Conservation (phyloP, 2,797 vertebrate genomes). For the Halcyon badia region DNA sequence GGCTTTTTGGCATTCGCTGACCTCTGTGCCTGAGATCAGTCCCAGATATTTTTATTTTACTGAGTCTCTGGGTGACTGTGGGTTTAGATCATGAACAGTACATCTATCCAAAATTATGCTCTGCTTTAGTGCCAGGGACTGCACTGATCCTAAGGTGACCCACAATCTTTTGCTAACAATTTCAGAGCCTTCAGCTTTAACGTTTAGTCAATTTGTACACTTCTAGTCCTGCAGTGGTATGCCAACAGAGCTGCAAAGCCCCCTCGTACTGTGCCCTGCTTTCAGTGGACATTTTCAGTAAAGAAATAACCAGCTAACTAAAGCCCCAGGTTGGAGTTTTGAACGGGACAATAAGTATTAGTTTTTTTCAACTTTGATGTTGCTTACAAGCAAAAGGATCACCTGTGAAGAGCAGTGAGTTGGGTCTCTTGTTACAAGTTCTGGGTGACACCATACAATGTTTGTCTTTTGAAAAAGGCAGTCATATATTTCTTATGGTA, state of each 20-base stretch:
- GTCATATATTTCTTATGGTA: background rate
- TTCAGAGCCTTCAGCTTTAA: background rate
- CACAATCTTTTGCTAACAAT: background rate
- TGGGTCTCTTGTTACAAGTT: background rate
- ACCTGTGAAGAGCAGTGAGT: background rate
- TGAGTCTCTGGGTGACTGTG: background rate
- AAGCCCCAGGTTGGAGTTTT: background rate
- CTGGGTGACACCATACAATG: background rate
- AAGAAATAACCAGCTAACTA: background rate
- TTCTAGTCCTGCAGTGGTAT: background rate
- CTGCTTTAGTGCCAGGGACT: background rate
- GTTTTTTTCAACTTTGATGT: background rate
- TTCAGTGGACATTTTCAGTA: background rate
- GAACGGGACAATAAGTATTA: background rate
- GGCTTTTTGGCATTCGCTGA: background rate
- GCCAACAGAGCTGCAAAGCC: background rate
- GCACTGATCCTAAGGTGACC: background rate
- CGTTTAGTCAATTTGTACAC: fast-evolving
- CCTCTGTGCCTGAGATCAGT: background rate
- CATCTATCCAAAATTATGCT: background rate
- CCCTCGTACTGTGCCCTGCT: background rate
- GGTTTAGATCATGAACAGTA: background rate
- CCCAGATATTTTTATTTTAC: background rate
- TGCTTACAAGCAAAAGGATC: slow-evolving; percentile 15
- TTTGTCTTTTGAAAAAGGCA: background rate